phyloP scores from a whole-genome alignment of 2,797 vertebrate genomes.

The Rhabdophis nuchalis region DNA sequence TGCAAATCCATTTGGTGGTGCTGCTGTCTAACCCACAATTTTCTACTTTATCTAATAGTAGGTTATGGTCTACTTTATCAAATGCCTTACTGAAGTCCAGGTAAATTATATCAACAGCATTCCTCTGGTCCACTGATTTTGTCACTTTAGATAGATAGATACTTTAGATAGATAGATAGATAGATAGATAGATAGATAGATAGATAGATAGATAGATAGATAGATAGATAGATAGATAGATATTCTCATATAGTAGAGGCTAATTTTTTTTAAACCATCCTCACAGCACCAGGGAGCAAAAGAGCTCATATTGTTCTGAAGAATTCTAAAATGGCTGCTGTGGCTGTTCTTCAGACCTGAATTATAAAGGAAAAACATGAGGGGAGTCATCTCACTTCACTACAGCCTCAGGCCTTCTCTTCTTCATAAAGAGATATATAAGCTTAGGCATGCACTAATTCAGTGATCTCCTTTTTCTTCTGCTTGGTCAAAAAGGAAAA shows the following conservation, averaged over 20 bases:
- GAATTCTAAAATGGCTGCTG: background rate
- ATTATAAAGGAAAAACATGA: background rate
- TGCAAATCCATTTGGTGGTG: no score
- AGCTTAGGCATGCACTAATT: conserved; percentile 16
- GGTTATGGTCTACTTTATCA: no score
- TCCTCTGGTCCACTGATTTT: no score
- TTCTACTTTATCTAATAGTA: no score
- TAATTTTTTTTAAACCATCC: background rate
- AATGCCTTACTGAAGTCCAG: no score
- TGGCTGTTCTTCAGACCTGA: background rate
- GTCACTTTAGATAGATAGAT: no score
- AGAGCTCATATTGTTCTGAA: background rate
- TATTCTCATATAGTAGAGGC: background rate
- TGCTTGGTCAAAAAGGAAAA: background rate
- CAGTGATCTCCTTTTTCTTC: conserved; percentile 6
- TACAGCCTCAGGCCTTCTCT: background rate
- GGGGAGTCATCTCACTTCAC: background rate
- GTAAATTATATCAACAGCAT: no score
- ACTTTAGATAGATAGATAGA: no score
- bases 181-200: no score
- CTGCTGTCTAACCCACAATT: no score
- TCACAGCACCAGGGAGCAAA: background rate
- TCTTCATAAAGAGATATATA: background rate
- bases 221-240: no score
- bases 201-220: no score